Evolutionary conservation across 2,113 vertebrate genomes (phyloP).

Genomic region (Serilophus lunatus): DNA sequence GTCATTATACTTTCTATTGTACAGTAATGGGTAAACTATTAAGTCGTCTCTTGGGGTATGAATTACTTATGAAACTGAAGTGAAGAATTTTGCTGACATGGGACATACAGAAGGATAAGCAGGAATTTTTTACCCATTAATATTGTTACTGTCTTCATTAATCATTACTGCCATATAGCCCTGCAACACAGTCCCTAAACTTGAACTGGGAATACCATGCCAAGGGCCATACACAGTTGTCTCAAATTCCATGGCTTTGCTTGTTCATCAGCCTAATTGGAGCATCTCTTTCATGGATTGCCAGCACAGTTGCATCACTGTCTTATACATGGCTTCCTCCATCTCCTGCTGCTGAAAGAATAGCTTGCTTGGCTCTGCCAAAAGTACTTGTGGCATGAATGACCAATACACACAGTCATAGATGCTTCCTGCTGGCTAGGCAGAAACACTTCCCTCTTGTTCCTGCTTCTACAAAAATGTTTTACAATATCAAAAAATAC

Average conservation of each 20-base stretch:
- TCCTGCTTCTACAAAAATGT: background rate
- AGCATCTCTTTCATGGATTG: background rate
- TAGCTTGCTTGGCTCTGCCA: background rate
- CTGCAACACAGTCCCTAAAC: background rate
- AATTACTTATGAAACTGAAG: background rate
- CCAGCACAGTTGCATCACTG: background rate
- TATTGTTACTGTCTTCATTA: background rate
- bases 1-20: background rate
- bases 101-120: background rate
- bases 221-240: background rate
- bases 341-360: background rate
- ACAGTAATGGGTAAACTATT: background rate
- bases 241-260: background rate
- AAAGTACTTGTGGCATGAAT: background rate
- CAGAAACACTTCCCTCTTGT: background rate
- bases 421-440: background rate
- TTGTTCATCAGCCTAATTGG: background rate
- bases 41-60: background rate
- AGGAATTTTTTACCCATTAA: background rate
- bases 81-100: background rate
- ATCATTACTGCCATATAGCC: background rate
- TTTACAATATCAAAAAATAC: background rate
- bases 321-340: background rate
- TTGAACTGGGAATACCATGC: fast-evolving
- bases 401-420: background rate